These are phyloP conservation scores for Agapornis roseicollis DNA, from an alignment of 2,113 vertebrate species.

Conservation along the genomic window DNA sequence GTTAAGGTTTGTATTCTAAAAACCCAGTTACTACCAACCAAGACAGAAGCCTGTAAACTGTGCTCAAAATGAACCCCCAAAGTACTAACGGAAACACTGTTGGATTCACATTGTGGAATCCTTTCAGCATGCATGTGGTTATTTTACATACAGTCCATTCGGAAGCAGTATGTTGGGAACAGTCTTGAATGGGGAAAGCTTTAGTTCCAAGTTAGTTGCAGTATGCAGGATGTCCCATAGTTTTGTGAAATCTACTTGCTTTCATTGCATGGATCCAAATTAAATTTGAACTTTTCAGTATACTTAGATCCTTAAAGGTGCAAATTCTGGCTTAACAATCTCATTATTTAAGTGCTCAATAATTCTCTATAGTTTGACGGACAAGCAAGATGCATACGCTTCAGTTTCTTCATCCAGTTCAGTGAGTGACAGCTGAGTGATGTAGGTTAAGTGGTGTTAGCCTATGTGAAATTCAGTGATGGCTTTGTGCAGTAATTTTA, in stretches of 20 bases:
- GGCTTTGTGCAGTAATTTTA: not conserved
- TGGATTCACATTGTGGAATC: not conserved
- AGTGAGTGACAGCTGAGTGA: not conserved
- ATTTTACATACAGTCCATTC: not conserved
- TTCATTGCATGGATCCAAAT: not conserved
- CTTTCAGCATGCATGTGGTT: not conserved
- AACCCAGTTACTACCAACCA: not conserved
- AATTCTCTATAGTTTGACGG: not conserved
- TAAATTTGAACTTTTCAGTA: not conserved
- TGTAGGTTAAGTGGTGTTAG: not conserved
- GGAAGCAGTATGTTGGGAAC: not conserved
- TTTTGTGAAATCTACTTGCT: not conserved
- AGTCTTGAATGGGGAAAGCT: not conserved
- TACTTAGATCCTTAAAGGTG: not conserved
- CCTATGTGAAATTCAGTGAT: not conserved
- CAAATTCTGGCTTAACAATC: not conserved
- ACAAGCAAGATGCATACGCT: not conserved
- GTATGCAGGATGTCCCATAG: not conserved
- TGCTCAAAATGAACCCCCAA: not conserved
- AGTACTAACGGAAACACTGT: not conserved
- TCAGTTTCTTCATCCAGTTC: not conserved
- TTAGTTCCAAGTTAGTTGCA: not conserved
- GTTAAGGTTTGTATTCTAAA: constrained; percentile 82
- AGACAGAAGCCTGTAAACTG: not conserved
- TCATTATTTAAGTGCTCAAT: not conserved